Percentiles rank a stretch among this genome's conserved stretches.
Evolutionary conservation across 2,113 vertebrate genomes (phyloP).

Genomic region (Pristiophorus japonicus): DNA sequence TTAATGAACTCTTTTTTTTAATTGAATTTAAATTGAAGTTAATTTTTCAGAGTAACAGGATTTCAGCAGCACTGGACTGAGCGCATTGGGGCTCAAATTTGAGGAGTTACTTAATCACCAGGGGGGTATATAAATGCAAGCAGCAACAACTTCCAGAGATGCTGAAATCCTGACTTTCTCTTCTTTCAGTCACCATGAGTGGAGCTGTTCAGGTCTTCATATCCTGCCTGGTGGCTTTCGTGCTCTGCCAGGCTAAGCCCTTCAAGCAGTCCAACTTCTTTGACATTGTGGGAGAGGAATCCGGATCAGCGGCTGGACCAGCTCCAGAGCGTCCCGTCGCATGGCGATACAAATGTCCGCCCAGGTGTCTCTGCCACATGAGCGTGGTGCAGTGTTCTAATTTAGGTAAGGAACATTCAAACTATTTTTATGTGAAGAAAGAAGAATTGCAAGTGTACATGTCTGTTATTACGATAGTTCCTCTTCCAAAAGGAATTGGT

Average conservation of each 20-base stretch:
- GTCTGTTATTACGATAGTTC: not conserved
- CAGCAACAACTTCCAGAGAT: not conserved
- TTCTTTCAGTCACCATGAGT: not conserved
- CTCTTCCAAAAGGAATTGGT: not conserved
- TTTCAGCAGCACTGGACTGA: not conserved
- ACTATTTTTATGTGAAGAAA: not conserved
- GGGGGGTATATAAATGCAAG: not conserved
- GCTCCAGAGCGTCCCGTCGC: too few species aligned
- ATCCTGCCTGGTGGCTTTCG: not conserved
- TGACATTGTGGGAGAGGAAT: not conserved
- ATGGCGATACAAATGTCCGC: not conserved
- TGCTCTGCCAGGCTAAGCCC: conserved; percentile 18
- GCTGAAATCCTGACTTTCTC: not conserved
- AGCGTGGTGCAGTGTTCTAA: conserved; percentile 16
- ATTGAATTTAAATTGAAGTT: not conserved
- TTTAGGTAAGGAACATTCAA: not conserved
- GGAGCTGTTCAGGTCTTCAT: not conserved
- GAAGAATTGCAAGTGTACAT: not conserved
- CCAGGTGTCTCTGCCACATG: not conserved
- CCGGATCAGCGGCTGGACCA: not conserved
- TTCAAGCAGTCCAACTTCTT: not conserved
- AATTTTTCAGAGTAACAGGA: not conserved
- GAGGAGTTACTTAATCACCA: not conserved
- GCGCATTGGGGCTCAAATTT: not conserved
- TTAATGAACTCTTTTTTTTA: not conserved